Base-by-base conservation (phyloP, 2,888 invertebrate genomes). In the Notodonta ziczac region DNA sequence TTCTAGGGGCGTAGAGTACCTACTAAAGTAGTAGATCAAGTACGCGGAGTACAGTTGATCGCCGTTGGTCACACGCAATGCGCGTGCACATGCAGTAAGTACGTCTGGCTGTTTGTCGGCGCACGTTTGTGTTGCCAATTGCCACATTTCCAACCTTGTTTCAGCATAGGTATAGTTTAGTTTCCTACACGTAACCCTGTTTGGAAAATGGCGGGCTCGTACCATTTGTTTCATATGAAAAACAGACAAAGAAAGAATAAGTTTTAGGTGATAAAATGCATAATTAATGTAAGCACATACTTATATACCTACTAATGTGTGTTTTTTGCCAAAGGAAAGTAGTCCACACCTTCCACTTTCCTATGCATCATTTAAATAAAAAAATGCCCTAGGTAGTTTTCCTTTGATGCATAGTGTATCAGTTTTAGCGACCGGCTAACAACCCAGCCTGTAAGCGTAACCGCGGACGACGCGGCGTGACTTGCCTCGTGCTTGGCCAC, bases 401-500 rank as follows among this genome's bases (percentile, higher is more conserved):
- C 7, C 35, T 35, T 35, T 35, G 35, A 35, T 35, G 35, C 5
- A 4, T 4, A 35, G 35, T 35, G 35, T 6, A 4, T 35, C 16
- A 16, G 16, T 50, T 50, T 50, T 52, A 2, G 12, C 13, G 13
- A 12, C 13, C 13, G 52, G 52, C 52, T 35, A 4, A 52, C 32
- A 51, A 24, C 2, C 24, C 50, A 50, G 50, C 10, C 10, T 35
- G 35, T 4, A 35, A 44, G 0, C n/a, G 50, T 50, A 7, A 8
- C 52, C 16, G 32, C 24, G 55, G 8, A 40, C 55, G 32, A 9
- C 14, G 35, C 35, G 13, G 56, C 58, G 51, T 44, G 59, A 32
- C 70, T 57, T 66, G 63, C 62, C 66, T 69, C 77, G 90, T 90
- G 83, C 89, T 84, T 76, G 80, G 80, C 87, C 86, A 91, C 92